Conservation (phyloP, 2,888 invertebrate genomes). For the Lissonota sp. region DNA sequence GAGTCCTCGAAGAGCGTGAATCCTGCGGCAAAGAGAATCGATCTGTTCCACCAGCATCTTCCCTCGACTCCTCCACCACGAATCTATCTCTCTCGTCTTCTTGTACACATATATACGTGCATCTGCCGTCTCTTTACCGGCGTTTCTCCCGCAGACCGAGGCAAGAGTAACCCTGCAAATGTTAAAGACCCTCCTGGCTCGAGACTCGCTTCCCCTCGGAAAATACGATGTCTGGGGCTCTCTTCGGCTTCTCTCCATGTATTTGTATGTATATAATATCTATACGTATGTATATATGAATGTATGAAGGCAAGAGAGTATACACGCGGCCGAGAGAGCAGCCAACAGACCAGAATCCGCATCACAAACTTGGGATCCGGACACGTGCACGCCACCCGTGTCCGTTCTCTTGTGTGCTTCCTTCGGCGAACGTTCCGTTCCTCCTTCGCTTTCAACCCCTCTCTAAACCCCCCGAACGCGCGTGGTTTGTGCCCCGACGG, state of each 20-base stretch:
- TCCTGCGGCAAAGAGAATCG: slow-evolving; percentile 64
- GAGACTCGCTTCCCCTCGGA: slow-evolving; percentile 50
- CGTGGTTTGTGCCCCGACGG: no score
- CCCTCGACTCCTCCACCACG: slow-evolving; percentile 17
- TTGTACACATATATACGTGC: not conserved
- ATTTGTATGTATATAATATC: not conserved
- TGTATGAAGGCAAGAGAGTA: slow-evolving; percentile 20
- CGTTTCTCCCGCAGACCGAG: slow-evolving; percentile 16
- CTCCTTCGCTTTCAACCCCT: no score
- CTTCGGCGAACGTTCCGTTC: no score
- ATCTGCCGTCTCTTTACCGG: slow-evolving; percentile 33
- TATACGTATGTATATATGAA: not conserved
- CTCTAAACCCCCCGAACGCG: no score
- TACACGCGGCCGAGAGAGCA: slow-evolving; percentile 13
- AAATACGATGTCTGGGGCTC: slow-evolving; percentile 59
- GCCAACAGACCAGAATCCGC: slow-evolving; percentile 57
- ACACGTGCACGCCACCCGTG: slow-evolving; percentile 64
- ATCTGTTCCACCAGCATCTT: slow-evolving; percentile 60
- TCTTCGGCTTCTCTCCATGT: slow-evolving; percentile 22
- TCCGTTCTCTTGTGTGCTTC: slow-evolving; percentile 36
- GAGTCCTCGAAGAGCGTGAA: slow-evolving; percentile 58
- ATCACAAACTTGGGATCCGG: slow-evolving; percentile 54
- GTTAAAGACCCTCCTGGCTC: slow-evolving; percentile 56
- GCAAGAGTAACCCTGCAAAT: slow-evolving; percentile 51
- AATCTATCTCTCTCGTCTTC: slow-evolving; percentile 2